These are phyloP conservation scores for Perizoma flavofasciatum DNA, from an alignment of 2,888 invertebrate species.

Conservation along the genomic window DNA sequence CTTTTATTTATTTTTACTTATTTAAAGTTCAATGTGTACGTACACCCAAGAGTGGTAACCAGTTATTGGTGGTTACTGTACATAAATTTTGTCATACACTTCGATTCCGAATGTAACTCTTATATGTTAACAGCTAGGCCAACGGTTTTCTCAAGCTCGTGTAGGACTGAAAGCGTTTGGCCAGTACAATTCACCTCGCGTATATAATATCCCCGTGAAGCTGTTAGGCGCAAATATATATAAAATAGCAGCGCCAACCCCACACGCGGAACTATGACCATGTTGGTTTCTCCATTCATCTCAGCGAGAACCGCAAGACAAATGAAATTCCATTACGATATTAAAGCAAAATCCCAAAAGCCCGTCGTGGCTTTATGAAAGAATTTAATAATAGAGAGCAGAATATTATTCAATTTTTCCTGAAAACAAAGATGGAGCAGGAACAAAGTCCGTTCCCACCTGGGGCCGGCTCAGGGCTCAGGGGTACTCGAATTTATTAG, in stretches of 20 bases:
- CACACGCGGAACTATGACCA: constrained; percentile 50
- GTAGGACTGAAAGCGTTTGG: too few relatives aligned
- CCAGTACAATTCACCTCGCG: too few relatives aligned
- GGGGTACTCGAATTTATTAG: constrained; percentile 82
- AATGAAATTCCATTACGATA: constrained; percentile 78
- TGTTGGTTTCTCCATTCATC: constrained; percentile 47
- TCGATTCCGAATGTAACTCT: too few relatives aligned
- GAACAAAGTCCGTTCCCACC: constrained; percentile 78
- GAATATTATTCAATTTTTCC: constrained; percentile 78
- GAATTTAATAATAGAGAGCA: constrained; percentile 79
- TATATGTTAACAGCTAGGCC: too few relatives aligned
- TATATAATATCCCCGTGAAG: too few relatives aligned
- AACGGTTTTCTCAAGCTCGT: too few relatives aligned
- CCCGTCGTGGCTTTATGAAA: constrained; percentile 73
- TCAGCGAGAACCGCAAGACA: constrained; percentile 60
- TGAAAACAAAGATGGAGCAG: constrained; percentile 76
- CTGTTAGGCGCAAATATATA: neutral
- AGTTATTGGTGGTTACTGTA: too few relatives aligned
- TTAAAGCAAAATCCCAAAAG: constrained; percentile 76
- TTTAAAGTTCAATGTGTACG: too few relatives aligned
- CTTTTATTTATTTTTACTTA: too few relatives aligned
- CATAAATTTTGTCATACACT: too few relatives aligned
- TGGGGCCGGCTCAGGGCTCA: constrained; percentile 55
- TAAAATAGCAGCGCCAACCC: constrained; percentile 32
- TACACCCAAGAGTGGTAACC: too few relatives aligned